Percentiles rank a stretch among this genome's conserved stretches.
These are phyloP conservation scores for Betta splendens DNA, from an alignment of 2,797 vertebrate species.

Conservation along the genomic window DNA sequence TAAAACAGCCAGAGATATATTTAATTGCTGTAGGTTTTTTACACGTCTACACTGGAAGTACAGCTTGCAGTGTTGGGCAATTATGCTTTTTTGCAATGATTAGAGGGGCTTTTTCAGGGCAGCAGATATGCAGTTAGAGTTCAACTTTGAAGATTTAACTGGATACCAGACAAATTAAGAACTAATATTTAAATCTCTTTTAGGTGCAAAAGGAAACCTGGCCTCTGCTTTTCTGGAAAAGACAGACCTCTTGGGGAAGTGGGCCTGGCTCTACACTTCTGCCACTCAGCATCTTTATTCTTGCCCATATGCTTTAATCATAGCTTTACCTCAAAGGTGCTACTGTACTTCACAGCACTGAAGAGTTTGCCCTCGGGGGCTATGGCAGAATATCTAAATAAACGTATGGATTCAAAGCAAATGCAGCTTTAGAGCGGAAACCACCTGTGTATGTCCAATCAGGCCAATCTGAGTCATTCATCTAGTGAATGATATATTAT, in stretches of 20 bases:
- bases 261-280: constrained; percentile 52
- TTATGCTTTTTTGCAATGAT: constrained; percentile 77
- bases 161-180: constrained; percentile 79
- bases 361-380: constrained; percentile 2
- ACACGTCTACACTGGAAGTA: constrained; percentile 58
- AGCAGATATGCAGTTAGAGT: constrained; percentile 77
- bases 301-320: constrained; percentile 52
- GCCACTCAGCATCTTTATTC: constrained; percentile 45
- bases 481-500: background rate
- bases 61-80: constrained; percentile 61
- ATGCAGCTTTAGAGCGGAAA: background rate
- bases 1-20: constrained; percentile 71
- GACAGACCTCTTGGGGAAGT: constrained; percentile 57
- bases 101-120: constrained; percentile 76
- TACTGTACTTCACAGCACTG: constrained; percentile 10
- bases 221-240: constrained; percentile 55
- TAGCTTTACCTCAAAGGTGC: constrained; percentile 55
- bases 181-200: constrained; percentile 81
- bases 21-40: constrained; percentile 80
- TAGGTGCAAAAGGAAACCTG: constrained; percentile 67
- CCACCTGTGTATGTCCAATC: background rate
- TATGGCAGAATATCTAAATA: constrained; percentile 15
- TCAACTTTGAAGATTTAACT: constrained; percentile 84
- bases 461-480: background rate
- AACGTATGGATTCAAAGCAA: constrained; percentile 14